phyloP scores from a whole-genome alignment of 1,140 invertebrate genomes.

The Drosophila prosaltans region DNA sequence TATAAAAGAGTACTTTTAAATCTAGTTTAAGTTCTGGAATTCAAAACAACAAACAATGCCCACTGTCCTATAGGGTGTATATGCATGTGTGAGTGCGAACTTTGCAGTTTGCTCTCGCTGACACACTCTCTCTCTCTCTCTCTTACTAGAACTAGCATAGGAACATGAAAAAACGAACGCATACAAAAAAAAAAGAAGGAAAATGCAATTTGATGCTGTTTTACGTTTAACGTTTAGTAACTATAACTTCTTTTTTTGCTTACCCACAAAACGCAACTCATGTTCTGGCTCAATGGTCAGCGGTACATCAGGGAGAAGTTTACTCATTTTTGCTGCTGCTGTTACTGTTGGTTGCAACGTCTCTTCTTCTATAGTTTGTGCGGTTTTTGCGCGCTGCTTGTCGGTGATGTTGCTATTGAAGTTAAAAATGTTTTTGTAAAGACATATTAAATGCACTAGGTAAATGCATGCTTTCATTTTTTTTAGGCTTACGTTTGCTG shows the following conservation, averaged over 20 bases:
- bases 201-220: conserved; percentile 18
- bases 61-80: conserved; percentile 5
- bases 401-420: conserved; percentile 15
- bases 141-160: conserved; percentile 17
- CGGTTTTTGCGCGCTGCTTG: conserved; percentile 28
- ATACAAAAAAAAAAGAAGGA: conserved; percentile 8
- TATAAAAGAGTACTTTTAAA: no score
- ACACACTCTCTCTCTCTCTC: not conserved
- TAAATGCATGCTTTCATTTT: conserved; percentile 24
- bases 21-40: not conserved
- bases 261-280: conserved; percentile 80
- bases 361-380: conserved; percentile 31
- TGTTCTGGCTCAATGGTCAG: conserved; percentile 74
- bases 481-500: conserved; percentile 52
- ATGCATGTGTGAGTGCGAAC: conserved; percentile 56
- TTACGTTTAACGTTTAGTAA: conserved; percentile 9
- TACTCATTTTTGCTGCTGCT: conserved; percentile 59
- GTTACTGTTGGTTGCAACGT: conserved; percentile 26
- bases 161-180: conserved; percentile 1
- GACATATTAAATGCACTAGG: conserved; percentile 28
- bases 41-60: not conserved
- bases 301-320: conserved; percentile 48
- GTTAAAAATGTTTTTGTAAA: conserved; percentile 25
- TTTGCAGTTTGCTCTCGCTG: conserved; percentile 70
- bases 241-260: conserved; percentile 35